These are phyloP conservation scores for Scrobipalpa costella DNA, from an alignment of 2,888 invertebrate genomes.

Conservation along the genomic window DNA sequence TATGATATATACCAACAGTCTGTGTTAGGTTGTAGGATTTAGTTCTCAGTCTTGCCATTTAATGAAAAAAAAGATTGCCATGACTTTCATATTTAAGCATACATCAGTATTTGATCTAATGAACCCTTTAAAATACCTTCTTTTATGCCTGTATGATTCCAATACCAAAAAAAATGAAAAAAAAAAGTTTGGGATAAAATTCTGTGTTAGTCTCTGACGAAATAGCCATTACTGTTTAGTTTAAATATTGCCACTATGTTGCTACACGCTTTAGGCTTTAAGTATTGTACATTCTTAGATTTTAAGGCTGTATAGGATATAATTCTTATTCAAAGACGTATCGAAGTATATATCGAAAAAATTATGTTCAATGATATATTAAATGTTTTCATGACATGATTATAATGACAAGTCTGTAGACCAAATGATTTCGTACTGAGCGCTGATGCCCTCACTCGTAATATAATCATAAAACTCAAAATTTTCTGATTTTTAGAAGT, in stretches of 20 bases:
- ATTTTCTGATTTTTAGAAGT: too few species aligned
- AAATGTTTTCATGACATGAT: too few species aligned
- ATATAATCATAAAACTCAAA: too few species aligned
- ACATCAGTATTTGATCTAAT: too few species aligned
- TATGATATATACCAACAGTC: not conserved
- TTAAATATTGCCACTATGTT: slow-evolving; percentile 47
- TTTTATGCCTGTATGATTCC: too few species aligned
- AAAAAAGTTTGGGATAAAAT: too few species aligned
- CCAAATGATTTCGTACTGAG: too few species aligned
- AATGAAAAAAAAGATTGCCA: not conserved
- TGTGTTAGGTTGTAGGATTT: not conserved
- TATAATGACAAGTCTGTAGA: too few species aligned
- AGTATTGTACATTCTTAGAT: slow-evolving; percentile 49
- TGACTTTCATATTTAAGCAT: not conserved
- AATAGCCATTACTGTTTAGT: not conserved
- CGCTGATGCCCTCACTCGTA: too few species aligned
- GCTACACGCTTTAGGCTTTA: slow-evolving; percentile 46
- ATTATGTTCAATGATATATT: not conserved
- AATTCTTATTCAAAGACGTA: slow-evolving; percentile 28
- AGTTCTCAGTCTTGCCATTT: slow-evolving; percentile 12
- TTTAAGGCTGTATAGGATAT: slow-evolving; percentile 26
- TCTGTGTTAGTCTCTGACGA: not conserved
- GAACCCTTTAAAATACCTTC: too few species aligned
- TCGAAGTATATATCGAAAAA: not conserved
- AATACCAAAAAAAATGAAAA: too few species aligned